Percentiles rank a stretch among this genome's conserved stretches.
Conservation (phyloP, 2,888 invertebrate genomes). For the Timema podura region DNA sequence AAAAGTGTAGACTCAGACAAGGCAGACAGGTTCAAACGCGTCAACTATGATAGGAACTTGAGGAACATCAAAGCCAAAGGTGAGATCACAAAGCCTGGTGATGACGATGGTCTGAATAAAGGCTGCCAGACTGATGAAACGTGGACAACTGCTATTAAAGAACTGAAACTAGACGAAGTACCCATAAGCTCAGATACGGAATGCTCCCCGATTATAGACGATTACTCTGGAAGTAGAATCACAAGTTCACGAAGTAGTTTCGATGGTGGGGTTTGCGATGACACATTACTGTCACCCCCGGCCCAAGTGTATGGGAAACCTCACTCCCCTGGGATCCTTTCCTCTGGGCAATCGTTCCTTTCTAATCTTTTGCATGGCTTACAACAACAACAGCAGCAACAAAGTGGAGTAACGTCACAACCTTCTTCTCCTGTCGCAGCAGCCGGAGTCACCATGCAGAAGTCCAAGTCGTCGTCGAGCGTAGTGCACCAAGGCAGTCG, state of each 20-base stretch:
- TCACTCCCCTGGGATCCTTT: conserved; percentile 44
- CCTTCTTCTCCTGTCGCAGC: conserved; percentile 37
- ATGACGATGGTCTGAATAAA: conserved; percentile 71
- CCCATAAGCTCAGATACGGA: conserved; percentile 30
- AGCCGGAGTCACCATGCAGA: conserved; percentile 71
- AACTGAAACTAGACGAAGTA: conserved; percentile 27
- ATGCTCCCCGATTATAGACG: conserved; percentile 49
- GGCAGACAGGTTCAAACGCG: conserved; percentile 76
- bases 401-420: conserved; percentile 37
- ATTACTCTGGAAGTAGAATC: conserved; percentile 44
- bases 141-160: conserved; percentile 55
- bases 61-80: conserved; percentile 77
- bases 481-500: conserved; percentile 68
- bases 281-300: conserved; percentile 43
- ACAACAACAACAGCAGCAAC: conserved; percentile 47
- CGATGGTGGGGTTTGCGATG: conserved; percentile 45
- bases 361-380: conserved; percentile 59
- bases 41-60: conserved; percentile 81
- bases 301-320: conserved; percentile 41
- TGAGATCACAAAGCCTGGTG: conserved; percentile 68
- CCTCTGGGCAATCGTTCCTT: conserved; percentile 58
- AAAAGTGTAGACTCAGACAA: conserved; percentile 80
- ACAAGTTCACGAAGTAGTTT: conserved; percentile 52
- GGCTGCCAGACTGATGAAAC: conserved; percentile 74
- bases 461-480: conserved; percentile 84